A percentile compares a stretch with the other conserved stretches of the same genome.
phyloP scores from a whole-genome alignment of 2,888 invertebrate genomes.

The Eucriotettix oculatus region DNA sequence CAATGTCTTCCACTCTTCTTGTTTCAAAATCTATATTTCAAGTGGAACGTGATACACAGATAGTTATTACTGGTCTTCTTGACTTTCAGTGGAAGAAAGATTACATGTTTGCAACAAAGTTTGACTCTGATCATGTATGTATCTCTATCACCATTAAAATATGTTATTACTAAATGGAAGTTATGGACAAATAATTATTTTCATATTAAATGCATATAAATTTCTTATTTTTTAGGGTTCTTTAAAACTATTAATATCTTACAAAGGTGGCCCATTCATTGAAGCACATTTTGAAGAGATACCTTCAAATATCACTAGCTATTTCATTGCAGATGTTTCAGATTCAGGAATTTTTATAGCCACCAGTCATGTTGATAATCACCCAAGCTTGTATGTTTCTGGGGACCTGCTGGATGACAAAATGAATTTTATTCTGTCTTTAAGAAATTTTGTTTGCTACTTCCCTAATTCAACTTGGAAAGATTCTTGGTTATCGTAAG shows the following conservation, averaged over 20 bases:
- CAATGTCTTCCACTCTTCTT: conserved; percentile 36
- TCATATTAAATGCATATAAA: too few relatives aligned
- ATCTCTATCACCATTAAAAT: too few relatives aligned
- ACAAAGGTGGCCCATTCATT: conserved; percentile 50
- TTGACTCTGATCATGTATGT: not conserved
- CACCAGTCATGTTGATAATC: conserved; percentile 55
- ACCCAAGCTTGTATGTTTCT: conserved; percentile 68
- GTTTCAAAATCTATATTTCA: conserved; percentile 21
- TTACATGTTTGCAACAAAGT: conserved; percentile 67
- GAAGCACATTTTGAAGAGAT: conserved; percentile 61
- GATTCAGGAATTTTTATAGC: conserved; percentile 66
- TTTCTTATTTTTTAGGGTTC: conserved; percentile 21
- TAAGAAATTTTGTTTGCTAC: conserved; percentile 66
- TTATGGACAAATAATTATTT: too few relatives aligned
- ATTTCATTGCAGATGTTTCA: conserved; percentile 70
- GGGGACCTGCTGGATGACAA: conserved; percentile 36
- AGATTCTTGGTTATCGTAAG: conserved; percentile 68
- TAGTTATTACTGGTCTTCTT: conserved; percentile 49
- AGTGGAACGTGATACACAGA: conserved; percentile 20
- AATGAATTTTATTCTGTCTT: conserved; percentile 53
- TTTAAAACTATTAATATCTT: conserved; percentile 57
- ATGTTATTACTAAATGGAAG: too few relatives aligned
- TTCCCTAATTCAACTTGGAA: conserved; percentile 70
- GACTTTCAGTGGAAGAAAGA: conserved; percentile 72
- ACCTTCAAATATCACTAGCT: conserved; percentile 31